Percentiles rank a stretch among this genome's conserved stretches.
Conservation (phyloP, 2,888 invertebrate genomes). For the Plemyria rubiginata region DNA sequence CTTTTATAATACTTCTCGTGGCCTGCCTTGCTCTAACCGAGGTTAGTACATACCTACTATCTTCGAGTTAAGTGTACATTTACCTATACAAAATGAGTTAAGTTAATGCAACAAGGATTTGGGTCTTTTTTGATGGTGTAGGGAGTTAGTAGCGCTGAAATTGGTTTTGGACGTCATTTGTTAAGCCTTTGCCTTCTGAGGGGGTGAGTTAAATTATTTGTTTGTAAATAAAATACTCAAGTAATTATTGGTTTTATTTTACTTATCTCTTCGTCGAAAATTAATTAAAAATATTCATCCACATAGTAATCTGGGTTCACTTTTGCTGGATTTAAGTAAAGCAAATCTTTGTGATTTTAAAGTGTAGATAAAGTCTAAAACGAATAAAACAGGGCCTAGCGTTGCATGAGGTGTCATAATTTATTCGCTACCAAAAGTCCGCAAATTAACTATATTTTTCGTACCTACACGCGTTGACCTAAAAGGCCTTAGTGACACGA, state of each 20-base stretch:
- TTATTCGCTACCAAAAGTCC: not conserved
- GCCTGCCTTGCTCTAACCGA: not conserved
- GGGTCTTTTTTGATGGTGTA: not conserved
- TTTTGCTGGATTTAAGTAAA: too few species aligned
- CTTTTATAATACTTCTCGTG: slow-evolving; percentile 28
- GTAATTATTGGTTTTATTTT: not conserved
- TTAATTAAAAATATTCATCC: too few species aligned
- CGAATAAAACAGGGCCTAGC: too few species aligned
- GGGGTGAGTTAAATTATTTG: slow-evolving; percentile 1
- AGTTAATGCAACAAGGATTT: not conserved
- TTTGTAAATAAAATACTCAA: not conserved
- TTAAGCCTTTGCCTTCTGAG: not conserved
- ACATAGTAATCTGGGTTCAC: too few species aligned
- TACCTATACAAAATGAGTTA: not conserved
- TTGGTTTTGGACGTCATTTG: not conserved
- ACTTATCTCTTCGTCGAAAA: too few species aligned
- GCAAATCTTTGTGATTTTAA: too few species aligned
- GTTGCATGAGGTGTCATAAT: too few species aligned
- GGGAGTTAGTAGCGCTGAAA: not conserved
- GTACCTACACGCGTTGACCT: slow-evolving; percentile 17
- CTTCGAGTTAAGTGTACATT: not conserved
- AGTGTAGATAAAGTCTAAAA: too few species aligned
- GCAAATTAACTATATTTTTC: slow-evolving; percentile 3
- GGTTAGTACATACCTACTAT: not conserved
- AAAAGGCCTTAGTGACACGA: slow-evolving; percentile 17